phyloP scores from a whole-genome alignment of 2,888 invertebrate genomes.

The Notocelia uddmanniana region DNA sequence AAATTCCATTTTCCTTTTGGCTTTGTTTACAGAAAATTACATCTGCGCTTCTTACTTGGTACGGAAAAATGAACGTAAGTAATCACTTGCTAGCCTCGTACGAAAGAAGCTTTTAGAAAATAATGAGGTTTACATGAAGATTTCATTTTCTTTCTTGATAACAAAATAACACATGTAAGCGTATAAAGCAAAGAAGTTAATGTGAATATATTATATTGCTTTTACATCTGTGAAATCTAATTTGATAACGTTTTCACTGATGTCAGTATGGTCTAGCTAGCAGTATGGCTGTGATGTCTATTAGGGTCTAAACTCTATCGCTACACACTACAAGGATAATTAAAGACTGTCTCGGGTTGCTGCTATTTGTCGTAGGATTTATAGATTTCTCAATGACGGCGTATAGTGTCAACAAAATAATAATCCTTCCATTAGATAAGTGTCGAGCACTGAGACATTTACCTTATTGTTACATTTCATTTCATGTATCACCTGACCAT shows the following conservation, averaged over 20 bases:
- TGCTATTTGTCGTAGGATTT: neutral
- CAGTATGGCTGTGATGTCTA: too few species aligned
- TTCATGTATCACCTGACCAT: neutral
- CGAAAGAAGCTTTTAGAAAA: constrained; percentile 10
- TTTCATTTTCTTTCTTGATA: neutral
- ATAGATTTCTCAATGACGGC: neutral
- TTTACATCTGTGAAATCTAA: too few species aligned
- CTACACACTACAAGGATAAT: too few species aligned
- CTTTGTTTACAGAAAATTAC: constrained; percentile 32
- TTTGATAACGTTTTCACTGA: neutral
- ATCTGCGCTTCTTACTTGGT: constrained; percentile 15
- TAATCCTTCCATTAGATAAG: neutral
- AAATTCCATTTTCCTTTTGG: constrained; percentile 19
- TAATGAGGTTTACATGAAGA: constrained; percentile 1
- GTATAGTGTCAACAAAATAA: neutral
- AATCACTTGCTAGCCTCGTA: constrained; percentile 19
- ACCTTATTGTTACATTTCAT: neutral
- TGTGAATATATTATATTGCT: neutral
- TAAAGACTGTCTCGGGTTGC: too few species aligned
- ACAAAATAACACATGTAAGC: neutral
- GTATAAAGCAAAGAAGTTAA: neutral
- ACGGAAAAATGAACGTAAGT: constrained; percentile 20
- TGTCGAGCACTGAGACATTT: neutral
- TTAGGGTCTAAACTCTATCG: neutral
- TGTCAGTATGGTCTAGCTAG: neutral